Conservation (phyloP, 2,113 vertebrate genomes). For the Pelecanoides urinatrix region DNA sequence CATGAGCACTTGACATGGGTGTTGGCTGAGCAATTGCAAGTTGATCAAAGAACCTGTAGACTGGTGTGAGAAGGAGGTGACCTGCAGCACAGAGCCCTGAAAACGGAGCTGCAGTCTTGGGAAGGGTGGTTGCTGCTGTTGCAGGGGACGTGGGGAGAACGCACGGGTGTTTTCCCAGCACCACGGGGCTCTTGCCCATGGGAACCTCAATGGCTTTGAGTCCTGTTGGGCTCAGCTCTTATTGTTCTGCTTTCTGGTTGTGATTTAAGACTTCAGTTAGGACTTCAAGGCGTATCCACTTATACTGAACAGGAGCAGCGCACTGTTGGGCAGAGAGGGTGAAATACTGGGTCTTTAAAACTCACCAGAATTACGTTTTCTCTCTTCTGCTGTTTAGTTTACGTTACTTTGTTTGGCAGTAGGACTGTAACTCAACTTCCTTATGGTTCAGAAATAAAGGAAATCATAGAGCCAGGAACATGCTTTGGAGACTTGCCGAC, state of each 20-base stretch:
- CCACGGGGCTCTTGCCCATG: fast-evolving
- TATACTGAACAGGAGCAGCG: fast-evolving
- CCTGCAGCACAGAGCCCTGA: fast-evolving
- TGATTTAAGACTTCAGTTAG: neutral
- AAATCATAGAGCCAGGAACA: fast-evolving
- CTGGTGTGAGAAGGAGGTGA: fast-evolving
- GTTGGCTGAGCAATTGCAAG: neutral
- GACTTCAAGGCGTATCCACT: fast-evolving
- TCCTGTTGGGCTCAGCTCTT: neutral
- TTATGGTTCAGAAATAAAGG: neutral
- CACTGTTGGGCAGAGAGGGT: neutral
- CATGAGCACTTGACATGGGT: fast-evolving
- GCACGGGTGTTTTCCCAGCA: neutral
- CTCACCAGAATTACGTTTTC: neutral
- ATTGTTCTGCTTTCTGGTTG: neutral
- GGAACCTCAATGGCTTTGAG: fast-evolving
- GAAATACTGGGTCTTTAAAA: neutral
- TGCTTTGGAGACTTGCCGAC: neutral
- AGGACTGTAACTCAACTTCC: neutral
- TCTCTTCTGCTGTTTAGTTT: neutral
- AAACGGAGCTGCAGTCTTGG: too few relatives aligned
- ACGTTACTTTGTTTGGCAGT: neutral
- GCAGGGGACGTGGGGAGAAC: fast-evolving
- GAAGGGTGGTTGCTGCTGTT: neutral
- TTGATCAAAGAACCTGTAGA: fast-evolving